Evolutionary conservation across 2,888 invertebrate genomes (phyloP).

Genomic region (Spilosoma lubricipeda): DNA sequence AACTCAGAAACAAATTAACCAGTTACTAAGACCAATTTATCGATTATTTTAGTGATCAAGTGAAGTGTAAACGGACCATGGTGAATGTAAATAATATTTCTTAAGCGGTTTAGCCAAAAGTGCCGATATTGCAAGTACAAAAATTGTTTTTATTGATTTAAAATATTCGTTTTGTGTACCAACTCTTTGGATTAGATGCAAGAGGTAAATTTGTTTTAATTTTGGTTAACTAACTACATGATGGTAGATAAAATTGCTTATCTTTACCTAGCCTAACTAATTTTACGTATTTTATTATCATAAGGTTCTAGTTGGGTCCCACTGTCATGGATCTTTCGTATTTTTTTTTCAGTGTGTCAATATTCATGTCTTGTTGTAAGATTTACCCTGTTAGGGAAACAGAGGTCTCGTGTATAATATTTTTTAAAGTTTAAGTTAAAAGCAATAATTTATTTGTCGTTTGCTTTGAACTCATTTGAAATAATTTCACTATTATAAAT

Average conservation of each 20-base stretch:
- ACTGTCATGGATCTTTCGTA: neutral
- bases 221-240: neutral
- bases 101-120: neutral
- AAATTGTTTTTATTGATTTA: neutral
- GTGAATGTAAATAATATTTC: neutral
- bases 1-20: constrained; percentile 73
- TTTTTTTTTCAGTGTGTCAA: neutral
- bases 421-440: neutral
- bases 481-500: neutral
- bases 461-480: neutral
- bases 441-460: neutral
- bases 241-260: neutral
- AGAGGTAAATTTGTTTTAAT: neutral
- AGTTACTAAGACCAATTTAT: constrained; percentile 74
- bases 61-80: neutral
- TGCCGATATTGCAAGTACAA: neutral
- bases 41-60: constrained; percentile 63
- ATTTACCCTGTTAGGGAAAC: neutral
- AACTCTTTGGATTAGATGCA: neutral
- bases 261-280: neutral
- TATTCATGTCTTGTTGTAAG: neutral
- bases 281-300: too few relatives aligned
- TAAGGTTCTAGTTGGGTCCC: neutral
- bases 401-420: neutral
- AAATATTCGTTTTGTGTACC: neutral